phyloP scores from a whole-genome alignment of 1,140 invertebrate species.

The Drusus annulatus region DNA sequence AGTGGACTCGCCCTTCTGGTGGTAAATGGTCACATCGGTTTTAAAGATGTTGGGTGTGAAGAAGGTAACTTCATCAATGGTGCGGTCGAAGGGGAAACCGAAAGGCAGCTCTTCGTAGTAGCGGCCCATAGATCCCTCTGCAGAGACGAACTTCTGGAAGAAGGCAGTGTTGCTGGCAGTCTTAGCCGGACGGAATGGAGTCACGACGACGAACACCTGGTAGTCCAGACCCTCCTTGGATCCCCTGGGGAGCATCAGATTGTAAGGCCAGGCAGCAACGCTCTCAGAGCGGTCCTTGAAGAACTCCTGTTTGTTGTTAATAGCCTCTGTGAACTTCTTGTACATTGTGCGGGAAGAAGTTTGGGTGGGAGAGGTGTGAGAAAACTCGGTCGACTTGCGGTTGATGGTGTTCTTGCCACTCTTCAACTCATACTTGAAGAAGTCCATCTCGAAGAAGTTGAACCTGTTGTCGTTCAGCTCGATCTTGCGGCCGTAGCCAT shows the following conservation, averaged over 20 bases:
- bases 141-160: constrained; percentile 66
- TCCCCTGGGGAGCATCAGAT: constrained; percentile 74
- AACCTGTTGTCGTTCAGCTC: constrained; percentile 74
- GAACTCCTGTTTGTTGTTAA: constrained; percentile 67
- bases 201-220: constrained; percentile 74
- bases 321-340: constrained; percentile 66
- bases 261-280: constrained; percentile 74
- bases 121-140: constrained; percentile 63
- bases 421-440: constrained; percentile 76
- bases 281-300: constrained; percentile 70
- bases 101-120: constrained; percentile 73
- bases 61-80: constrained; percentile 73
- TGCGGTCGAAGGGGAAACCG: constrained; percentile 81
- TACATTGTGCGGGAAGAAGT: constrained; percentile 70
- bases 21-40: constrained; percentile 76
- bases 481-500: constrained; percentile 70
- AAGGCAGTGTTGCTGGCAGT: constrained; percentile 74
- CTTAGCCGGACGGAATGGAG: constrained; percentile 62
- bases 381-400: constrained; percentile 67
- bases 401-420: constrained; percentile 77
- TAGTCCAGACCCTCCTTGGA: constrained; percentile 72
- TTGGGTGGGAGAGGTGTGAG: constrained; percentile 69
- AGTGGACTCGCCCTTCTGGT: constrained; percentile 71
- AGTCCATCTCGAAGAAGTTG: constrained; percentile 78
- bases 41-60: constrained; percentile 78